Conservation (phyloP, 1,140 invertebrate genomes). For the Neodiprion fabricii region DNA sequence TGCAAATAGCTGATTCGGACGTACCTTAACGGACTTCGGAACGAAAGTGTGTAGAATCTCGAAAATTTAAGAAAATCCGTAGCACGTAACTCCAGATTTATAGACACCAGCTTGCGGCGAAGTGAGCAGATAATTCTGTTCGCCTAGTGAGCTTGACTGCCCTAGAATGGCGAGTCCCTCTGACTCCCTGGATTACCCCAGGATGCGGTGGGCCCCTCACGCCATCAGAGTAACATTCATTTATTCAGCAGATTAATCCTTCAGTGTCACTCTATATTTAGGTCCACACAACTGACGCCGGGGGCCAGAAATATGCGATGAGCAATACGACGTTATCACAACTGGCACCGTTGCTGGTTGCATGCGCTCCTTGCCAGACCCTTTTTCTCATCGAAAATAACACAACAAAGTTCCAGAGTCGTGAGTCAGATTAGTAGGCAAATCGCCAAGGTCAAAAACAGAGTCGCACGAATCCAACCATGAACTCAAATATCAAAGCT, state of each 20-base stretch:
- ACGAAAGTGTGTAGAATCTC: not conserved
- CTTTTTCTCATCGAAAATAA: too few relatives aligned
- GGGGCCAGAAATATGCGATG: not conserved
- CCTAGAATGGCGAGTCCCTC: constrained; percentile 36
- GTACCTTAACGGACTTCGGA: not conserved
- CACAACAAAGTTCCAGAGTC: too few relatives aligned
- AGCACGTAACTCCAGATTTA: not conserved
- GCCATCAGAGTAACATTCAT: constrained; percentile 49
- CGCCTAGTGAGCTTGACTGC: constrained; percentile 37
- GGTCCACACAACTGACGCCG: constrained; percentile 14
- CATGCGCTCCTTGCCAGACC: too few relatives aligned
- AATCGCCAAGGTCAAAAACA: too few relatives aligned
- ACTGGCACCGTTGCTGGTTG: too few relatives aligned
- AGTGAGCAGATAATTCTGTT: constrained; percentile 37
- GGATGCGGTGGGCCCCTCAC: constrained; percentile 46
- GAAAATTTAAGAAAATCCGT: not conserved
- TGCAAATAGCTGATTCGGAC: not conserved
- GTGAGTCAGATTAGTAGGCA: too few relatives aligned
- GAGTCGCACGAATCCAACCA: too few relatives aligned
- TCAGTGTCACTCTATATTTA: constrained; percentile 59
- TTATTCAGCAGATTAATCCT: constrained; percentile 60
- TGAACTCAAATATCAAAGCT: too few relatives aligned
- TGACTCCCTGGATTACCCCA: not conserved
- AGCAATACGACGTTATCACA: too few relatives aligned
- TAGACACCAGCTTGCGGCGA: constrained; percentile 20